Base-by-base conservation (phyloP, 2,888 invertebrate genomes). In the Thecophora atra region DNA sequence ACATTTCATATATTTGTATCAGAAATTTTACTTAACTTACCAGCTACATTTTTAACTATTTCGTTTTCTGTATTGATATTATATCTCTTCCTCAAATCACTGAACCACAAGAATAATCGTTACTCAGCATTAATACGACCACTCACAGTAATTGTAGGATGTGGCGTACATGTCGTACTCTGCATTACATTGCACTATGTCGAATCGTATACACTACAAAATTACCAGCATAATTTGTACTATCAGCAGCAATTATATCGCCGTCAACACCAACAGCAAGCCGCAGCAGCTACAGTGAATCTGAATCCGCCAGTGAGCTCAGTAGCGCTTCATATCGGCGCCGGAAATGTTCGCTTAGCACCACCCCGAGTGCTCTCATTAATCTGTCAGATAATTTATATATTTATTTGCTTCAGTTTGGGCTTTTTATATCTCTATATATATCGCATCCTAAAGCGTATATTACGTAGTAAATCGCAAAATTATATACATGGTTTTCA, bases 41-140 rank as follows among this genome's bases (percentile, higher is more conserved):
- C 95, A 0, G 92, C 95, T 75, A 96, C 96, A 75, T 91, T 96
- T 80, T 86, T 97, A 47, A 94, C 95, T 24, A 92, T 96, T n/a
- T 93, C 95, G 0, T 97, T 97, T 85, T 93, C 95, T 60, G 91
- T 96, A 69, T 89, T 97, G 30, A 94, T 97, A 79, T 88, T 96
- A 70, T 96, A 95, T 82, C 88, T 97, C 30, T 88, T 97, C 26
- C 92, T 93, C 72, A 93, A 94, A 80, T 94, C 95, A 79, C 87
- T 92, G 71, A 91, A 92, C 83, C 89, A 92, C 87, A 94, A 90
- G 88, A 92, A 87, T 87, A 93, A 87, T 82, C 92, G 87, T 78
- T 93, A 89, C 86, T 90, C 89, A 78, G 90, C 89, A 78, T 86
- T 94, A 76, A 93, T 96, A 78, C 91, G 94, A 47, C 94, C 95